phyloP scores from a whole-genome alignment of 37 sponge, comb jelly and placozoan genomes.

The Theonella swinhoei region DNA sequence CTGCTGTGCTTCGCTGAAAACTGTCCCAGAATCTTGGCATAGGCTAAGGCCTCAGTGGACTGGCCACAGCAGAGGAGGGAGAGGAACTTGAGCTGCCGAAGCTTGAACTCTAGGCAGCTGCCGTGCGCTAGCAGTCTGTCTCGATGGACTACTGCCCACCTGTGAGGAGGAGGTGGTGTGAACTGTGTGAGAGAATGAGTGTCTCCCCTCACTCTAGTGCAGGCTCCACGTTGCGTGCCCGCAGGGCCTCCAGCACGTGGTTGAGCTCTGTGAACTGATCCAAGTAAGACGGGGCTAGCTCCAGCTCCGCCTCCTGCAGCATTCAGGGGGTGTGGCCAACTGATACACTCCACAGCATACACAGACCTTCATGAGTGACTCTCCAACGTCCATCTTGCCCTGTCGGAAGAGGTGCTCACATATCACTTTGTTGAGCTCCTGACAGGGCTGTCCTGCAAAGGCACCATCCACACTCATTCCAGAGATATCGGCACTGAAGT shows the following conservation, averaged over 20 bases:
- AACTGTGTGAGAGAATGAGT: not conserved
- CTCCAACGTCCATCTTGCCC: slow-evolving; percentile 81
- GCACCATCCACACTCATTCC: slow-evolving; percentile 53
- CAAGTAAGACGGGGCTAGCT: slow-evolving; percentile 38
- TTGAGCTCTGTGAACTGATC: slow-evolving; percentile 76
- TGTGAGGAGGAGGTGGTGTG: slow-evolving; percentile 4
- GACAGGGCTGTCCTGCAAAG: slow-evolving; percentile 24
- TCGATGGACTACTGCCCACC: slow-evolving; percentile 68
- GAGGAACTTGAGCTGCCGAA: slow-evolving; percentile 79
- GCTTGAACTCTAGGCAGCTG: slow-evolving; percentile 77
- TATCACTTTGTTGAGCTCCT: slow-evolving; percentile 50
- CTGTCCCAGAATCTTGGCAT: slow-evolving; percentile 70
- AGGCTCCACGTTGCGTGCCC: slow-evolving; percentile 45
- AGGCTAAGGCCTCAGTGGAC: slow-evolving; percentile 57
- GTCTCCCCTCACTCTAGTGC: slow-evolving; percentile 63
- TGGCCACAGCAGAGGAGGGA: slow-evolving; percentile 44
- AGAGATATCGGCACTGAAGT: slow-evolving; percentile 64
- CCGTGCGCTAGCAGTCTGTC: slow-evolving; percentile 31
- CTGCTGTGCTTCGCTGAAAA: slow-evolving; percentile 48
- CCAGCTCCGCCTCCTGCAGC: slow-evolving; percentile 59
- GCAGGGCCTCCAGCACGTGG: slow-evolving; percentile 65
- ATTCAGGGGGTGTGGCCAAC: not conserved
- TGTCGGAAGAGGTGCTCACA: slow-evolving; percentile 88
- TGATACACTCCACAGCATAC: not conserved
- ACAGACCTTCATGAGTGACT: slow-evolving; percentile 48